Conservation (phyloP, 2,888 invertebrate species). For the Agelastica alni region DNA sequence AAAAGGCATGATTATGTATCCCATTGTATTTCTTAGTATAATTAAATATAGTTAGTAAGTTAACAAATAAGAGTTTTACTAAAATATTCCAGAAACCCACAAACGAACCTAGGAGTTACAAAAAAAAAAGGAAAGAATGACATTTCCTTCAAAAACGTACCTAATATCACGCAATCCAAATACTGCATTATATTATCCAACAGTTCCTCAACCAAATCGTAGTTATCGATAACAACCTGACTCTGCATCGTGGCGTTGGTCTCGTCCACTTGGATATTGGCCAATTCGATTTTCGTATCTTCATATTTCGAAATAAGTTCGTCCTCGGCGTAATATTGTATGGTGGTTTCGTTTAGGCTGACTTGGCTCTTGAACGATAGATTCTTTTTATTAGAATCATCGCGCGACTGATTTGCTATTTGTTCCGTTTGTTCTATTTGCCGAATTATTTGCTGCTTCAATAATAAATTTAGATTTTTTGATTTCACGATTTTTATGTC, state of each 20-base stretch:
- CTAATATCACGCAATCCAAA: constrained; percentile 38
- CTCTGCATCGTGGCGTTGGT: constrained; percentile 35
- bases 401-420: neutral
- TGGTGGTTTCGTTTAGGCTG: constrained; percentile 18
- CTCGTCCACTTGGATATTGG: constrained; percentile 42
- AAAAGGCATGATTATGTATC: too few relatives aligned
- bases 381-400: constrained; percentile 4
- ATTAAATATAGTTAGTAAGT: too few relatives aligned
- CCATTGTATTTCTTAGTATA: too few relatives aligned
- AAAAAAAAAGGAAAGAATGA: too few relatives aligned
- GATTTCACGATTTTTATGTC: constrained; percentile 27
- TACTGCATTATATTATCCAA: constrained; percentile 42
- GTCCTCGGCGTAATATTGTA: constrained; percentile 19
- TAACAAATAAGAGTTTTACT: too few relatives aligned
- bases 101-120: too few relatives aligned
- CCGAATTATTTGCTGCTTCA: constrained; percentile 37
- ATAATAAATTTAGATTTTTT: constrained; percentile 39
- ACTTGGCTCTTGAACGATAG: constrained; percentile 11
- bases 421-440: constrained; percentile 24
- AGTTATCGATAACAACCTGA: constrained; percentile 36
- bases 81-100: too few relatives aligned
- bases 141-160: too few relatives aligned
- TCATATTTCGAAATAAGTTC: constrained; percentile 26
- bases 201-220: constrained; percentile 36
- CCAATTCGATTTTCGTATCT: constrained; percentile 40